Conservation (phyloP, 2,113 vertebrate genomes). For the Cyprinodon variegatus region DNA sequence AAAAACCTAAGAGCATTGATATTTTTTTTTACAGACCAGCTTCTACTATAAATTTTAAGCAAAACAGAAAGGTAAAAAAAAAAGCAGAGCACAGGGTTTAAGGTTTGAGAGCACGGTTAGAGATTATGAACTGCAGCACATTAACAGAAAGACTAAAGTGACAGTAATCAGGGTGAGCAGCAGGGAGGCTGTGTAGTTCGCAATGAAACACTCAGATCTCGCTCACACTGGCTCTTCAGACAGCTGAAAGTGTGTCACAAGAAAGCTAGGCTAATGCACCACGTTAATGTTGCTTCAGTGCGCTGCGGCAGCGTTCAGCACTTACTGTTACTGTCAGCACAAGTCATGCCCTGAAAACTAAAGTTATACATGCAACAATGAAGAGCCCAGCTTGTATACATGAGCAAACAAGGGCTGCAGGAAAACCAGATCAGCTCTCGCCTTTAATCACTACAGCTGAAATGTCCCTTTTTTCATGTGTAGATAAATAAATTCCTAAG, state of each 20-base stretch:
- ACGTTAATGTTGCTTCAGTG: slow-evolving; percentile 36
- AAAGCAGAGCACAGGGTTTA: not conserved
- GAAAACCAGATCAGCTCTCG: slow-evolving; percentile 22
- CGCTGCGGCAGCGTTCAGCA: slow-evolving; percentile 26
- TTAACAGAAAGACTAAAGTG: slow-evolving; percentile 25
- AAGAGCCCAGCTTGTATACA: slow-evolving; percentile 27
- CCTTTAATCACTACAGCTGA: slow-evolving; percentile 33
- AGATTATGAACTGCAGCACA: slow-evolving; percentile 15
- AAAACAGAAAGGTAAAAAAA: slow-evolving; percentile 12
- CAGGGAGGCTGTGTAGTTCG: slow-evolving; percentile 22
- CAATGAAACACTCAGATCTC: slow-evolving; percentile 26
- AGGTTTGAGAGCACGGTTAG: slow-evolving; percentile 27
- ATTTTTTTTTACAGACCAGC: slow-evolving; percentile 27
- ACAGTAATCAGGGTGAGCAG: slow-evolving; percentile 27
- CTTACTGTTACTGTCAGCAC: slow-evolving; percentile 39
- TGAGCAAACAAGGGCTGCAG: slow-evolving; percentile 25
- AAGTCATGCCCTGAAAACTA: slow-evolving; percentile 32
- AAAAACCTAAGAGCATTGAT: slow-evolving; percentile 12
- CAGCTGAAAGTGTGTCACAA: slow-evolving; percentile 55
- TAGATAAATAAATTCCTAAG: slow-evolving; percentile 7
- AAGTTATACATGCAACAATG: slow-evolving; percentile 33
- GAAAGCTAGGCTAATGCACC: slow-evolving; percentile 51
- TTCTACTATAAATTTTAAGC: slow-evolving; percentile 27
- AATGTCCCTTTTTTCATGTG: slow-evolving; percentile 11
- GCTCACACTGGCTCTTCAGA: slow-evolving; percentile 32